A percentile compares a stretch with the other conserved stretches of the same genome.
Evolutionary conservation across 2,888 invertebrate species (phyloP).

Genomic region (Carterocephalus palaemon): DNA sequence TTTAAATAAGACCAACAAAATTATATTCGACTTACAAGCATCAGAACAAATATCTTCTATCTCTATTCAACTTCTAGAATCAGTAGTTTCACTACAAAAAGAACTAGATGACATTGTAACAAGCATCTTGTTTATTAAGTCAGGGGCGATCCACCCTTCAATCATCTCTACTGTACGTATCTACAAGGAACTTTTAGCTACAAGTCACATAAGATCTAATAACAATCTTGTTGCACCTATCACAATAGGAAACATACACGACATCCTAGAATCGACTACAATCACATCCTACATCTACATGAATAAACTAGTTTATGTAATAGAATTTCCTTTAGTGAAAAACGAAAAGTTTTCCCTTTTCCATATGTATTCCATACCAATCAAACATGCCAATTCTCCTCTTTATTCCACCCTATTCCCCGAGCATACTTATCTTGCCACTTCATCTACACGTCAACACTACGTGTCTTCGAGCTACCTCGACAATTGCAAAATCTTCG

Average conservation of each 20-base stretch:
- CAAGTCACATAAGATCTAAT: slow-evolving; percentile 29
- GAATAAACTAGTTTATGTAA: slow-evolving; percentile 33
- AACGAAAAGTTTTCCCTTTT: too few relatives aligned
- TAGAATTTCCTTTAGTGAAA: too few relatives aligned
- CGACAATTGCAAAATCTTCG: too few relatives aligned
- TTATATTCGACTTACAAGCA: slow-evolving; percentile 32
- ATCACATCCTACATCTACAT: slow-evolving; percentile 35
- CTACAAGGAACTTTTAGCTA: slow-evolving; percentile 29
- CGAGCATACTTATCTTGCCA: too few relatives aligned
- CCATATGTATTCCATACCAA: too few relatives aligned
- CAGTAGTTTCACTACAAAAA: too few relatives aligned
- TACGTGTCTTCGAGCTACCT: too few relatives aligned
- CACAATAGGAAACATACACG: slow-evolving; percentile 33
- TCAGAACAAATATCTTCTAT: slow-evolving; percentile 34
- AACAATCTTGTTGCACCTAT: slow-evolving; percentile 33
- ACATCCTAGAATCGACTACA: slow-evolving; percentile 35
- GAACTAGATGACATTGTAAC: too few relatives aligned
- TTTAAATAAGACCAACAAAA: slow-evolving; percentile 28
- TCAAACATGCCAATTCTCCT: too few relatives aligned
- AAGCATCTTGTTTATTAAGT: slow-evolving; percentile 35
- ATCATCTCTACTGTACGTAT: neutral
- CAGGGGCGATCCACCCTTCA: too few relatives aligned
- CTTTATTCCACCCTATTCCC: too few relatives aligned
- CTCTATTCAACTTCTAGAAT: slow-evolving; percentile 34
- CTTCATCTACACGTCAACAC: too few relatives aligned